phyloP scores from a whole-genome alignment of 2,888 invertebrate genomes.

The Tipula unca region DNA sequence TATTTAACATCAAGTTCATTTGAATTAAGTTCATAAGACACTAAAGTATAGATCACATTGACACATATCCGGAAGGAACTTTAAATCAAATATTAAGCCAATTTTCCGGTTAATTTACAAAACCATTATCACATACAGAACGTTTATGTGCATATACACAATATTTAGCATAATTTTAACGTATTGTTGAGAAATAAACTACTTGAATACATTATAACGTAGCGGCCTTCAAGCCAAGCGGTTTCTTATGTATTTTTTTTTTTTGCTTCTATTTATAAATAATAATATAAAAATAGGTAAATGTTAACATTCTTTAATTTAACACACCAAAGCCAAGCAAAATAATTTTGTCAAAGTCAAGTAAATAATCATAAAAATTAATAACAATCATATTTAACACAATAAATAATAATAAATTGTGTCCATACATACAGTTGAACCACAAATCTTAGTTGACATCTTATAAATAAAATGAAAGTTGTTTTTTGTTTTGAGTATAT shows the following conservation, averaged over 20 bases:
- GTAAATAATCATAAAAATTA: neutral
- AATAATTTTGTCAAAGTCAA: slow-evolving; percentile 14
- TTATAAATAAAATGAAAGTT: neutral
- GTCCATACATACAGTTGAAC: neutral
- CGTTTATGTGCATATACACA: neutral
- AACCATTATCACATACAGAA: neutral
- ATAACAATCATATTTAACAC: neutral
- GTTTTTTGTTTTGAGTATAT: neutral
- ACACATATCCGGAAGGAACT: neutral
- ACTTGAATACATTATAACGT: neutral
- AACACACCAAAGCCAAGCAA: neutral
- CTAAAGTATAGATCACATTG: neutral
- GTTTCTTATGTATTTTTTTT: neutral
- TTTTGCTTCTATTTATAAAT: neutral
- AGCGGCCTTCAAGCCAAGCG: neutral
- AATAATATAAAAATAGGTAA: neutral
- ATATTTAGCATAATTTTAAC: neutral
- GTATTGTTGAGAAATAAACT: neutral
- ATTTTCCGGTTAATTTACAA: neutral
- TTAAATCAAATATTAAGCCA: neutral
- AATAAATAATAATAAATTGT: neutral
- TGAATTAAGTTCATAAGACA: no score
- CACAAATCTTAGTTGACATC: neutral
- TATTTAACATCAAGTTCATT: no score
- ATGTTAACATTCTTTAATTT: neutral